Percentiles rank a stretch among this genome's conserved stretches.
Evolutionary conservation across 2,797 vertebrate genomes (phyloP).

Genomic region (Discoglossus pictus): DNA sequence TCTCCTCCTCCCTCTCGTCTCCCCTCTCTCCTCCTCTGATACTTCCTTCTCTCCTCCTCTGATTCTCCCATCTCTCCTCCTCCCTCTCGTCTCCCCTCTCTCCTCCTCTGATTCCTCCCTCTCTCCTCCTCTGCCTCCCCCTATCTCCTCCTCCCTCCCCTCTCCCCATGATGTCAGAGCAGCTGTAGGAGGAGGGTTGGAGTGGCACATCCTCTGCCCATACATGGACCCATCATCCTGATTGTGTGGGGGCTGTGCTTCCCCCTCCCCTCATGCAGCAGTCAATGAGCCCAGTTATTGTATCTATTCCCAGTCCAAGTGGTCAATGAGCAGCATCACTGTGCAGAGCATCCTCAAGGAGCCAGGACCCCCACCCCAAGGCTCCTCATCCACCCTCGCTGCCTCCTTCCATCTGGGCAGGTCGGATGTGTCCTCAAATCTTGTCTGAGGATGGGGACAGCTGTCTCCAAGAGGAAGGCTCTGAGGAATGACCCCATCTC

Average conservation of each 20-base stretch:
- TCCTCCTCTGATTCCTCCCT: too few species aligned
- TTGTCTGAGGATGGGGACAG: conserved; percentile 88
- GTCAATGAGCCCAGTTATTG: too few species aligned
- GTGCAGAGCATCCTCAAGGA: conserved; percentile 31
- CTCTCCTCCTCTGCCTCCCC: too few species aligned
- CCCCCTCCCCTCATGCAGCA: conserved; percentile 54
- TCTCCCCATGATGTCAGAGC: conserved; percentile 47
- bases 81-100: background rate
- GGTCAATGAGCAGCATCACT: background rate
- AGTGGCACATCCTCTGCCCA: conserved; percentile 53
- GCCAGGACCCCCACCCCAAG: conserved; percentile 54
- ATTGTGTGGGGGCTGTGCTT: background rate
- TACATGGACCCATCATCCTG: conserved; percentile 58
- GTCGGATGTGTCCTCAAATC: conserved; percentile 70
- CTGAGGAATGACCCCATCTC: conserved; percentile 90
- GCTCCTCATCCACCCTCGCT: background rate
- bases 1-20: too few species aligned
- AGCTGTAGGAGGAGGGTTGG: conserved; percentile 30
- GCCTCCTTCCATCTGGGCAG: conserved; percentile 33
- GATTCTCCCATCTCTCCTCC: background rate
- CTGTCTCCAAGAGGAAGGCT: conserved; percentile 91
- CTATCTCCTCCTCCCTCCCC: background rate
- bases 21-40: background rate
- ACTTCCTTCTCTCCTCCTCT: too few species aligned
- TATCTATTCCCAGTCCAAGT: background rate